Percentiles rank a stretch among this genome's conserved stretches.
These are phyloP conservation scores for Eueremaeus valkanovi DNA, from an alignment of 2,888 invertebrate genomes.

Conservation along the genomic window DNA sequence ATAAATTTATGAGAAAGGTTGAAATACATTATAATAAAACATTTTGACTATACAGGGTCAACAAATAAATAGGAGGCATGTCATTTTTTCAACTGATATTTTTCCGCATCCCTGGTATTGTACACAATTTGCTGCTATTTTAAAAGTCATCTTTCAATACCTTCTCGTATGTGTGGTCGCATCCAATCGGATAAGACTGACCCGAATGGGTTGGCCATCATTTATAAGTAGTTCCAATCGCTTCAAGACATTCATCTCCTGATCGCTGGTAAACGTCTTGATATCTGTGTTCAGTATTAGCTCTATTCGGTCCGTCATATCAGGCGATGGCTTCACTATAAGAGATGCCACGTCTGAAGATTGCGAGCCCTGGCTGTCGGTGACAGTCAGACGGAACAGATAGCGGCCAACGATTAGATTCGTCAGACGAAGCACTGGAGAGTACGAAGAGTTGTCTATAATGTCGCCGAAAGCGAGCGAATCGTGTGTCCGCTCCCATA, in stretches of 20 bases:
- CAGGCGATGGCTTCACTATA: slow-evolving; percentile 71
- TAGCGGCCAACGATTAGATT: slow-evolving; percentile 81
- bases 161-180: slow-evolving; percentile 55
- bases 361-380: slow-evolving; percentile 80
- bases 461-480: slow-evolving; percentile 76
- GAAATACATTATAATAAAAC: no score
- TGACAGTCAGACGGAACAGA: slow-evolving; percentile 80
- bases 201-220: slow-evolving; percentile 53
- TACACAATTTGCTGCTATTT: no score
- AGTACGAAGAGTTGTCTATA: slow-evolving; percentile 68
- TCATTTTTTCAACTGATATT: no score
- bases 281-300: slow-evolving; percentile 73
- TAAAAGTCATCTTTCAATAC: no score
- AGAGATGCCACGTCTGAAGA: slow-evolving; percentile 77
- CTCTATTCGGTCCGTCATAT: slow-evolving; percentile 71
- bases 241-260: slow-evolving; percentile 67
- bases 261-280: slow-evolving; percentile 63
- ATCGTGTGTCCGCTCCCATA: slow-evolving; percentile 71
- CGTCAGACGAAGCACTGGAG: slow-evolving; percentile 74
- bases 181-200: slow-evolving; percentile 57
- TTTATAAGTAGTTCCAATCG: slow-evolving; percentile 68
- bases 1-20: no score
- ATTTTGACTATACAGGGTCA: no score
- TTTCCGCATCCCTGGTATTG: no score
- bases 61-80: no score